A percentile compares a stretch with the other conserved stretches of the same genome.
These are phyloP conservation scores for Nibea albiflora DNA, from an alignment of 2,113 vertebrate genomes.

Conservation along the genomic window DNA sequence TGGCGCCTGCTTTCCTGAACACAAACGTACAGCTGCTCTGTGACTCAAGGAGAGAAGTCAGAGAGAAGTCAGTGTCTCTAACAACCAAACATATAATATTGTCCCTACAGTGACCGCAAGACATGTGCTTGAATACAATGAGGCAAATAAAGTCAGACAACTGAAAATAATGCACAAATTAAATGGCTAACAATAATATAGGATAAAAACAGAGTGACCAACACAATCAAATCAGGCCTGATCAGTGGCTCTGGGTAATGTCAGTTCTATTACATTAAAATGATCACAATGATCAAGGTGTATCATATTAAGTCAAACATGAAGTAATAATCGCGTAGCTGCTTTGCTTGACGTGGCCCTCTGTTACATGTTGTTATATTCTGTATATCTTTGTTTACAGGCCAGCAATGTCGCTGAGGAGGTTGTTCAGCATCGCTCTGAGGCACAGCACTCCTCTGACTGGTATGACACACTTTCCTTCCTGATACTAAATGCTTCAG, in stretches of 20 bases:
- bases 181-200: not conserved
- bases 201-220: not conserved
- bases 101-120: no score
- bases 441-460: conserved; percentile 79
- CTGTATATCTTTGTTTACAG: conserved; percentile 61
- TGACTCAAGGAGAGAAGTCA: no score
- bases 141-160: not conserved
- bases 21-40: no score
- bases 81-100: no score
- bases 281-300: not conserved
- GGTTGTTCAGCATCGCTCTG: conserved; percentile 72
- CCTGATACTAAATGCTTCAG: not conserved
- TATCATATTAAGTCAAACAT: not conserved
- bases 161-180: not conserved
- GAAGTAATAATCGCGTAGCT: not conserved
- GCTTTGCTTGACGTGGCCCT: not conserved
- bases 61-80: no score
- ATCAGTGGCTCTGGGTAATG: not conserved
- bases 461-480: conserved; percentile 63
- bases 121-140: not conserved
- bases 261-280: not conserved
- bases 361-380: no score
- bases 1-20: no score
- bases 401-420: conserved; percentile 69
- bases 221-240: not conserved